phyloP scores from a whole-genome alignment of 2,113 vertebrate species.

The Spilogale gracilis region DNA sequence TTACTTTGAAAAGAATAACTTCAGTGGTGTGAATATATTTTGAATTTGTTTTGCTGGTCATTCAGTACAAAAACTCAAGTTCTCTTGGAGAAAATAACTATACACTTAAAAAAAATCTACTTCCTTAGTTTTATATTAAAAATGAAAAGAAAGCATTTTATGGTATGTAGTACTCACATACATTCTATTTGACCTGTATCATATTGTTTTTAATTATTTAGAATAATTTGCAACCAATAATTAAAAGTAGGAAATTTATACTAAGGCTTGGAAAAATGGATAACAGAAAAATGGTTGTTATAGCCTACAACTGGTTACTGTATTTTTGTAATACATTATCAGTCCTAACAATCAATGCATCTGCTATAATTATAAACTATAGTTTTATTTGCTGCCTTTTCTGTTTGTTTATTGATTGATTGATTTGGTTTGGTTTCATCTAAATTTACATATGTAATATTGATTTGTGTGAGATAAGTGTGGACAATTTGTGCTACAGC shows the following conservation, averaged over 20 bases:
- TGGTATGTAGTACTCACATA: neutral
- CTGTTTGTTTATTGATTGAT: neutral
- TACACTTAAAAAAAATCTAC: neutral
- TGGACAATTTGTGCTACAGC: neutral
- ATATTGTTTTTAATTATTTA: neutral
- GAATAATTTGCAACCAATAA: neutral
- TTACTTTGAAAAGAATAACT: constrained; percentile 20
- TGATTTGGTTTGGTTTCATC: neutral
- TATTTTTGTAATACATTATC: neutral
- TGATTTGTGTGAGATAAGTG: neutral
- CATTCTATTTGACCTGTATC: neutral
- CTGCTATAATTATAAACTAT: neutral
- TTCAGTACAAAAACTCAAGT: neutral
- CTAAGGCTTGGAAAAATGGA: neutral
- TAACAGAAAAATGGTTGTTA: neutral
- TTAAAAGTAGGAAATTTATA: neutral
- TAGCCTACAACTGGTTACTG: neutral
- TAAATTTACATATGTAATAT: neutral
- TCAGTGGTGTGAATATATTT: constrained; percentile 6
- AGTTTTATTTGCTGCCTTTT: neutral
- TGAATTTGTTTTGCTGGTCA: constrained; percentile 46
- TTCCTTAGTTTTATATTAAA: neutral
- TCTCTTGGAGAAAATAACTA: neutral
- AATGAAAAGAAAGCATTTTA: neutral
- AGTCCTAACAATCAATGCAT: neutral